A percentile compares a stretch with the other conserved stretches of the same genome.
Conservation (phyloP, 2,888 invertebrate species). For the Lepidochrysops patricia region DNA sequence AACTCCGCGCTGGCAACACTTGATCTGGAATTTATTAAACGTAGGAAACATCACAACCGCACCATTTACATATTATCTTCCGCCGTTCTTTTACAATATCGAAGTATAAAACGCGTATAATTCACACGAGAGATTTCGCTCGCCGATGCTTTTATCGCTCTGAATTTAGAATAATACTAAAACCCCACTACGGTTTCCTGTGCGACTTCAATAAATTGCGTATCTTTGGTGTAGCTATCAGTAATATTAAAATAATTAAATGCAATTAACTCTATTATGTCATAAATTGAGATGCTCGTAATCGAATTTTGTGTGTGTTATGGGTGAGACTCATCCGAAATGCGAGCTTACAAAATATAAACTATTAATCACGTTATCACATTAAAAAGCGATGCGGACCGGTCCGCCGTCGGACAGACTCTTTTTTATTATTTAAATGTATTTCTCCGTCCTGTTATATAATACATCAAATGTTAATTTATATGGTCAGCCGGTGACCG, state of each 20-base stretch:
- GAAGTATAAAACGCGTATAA: not conserved
- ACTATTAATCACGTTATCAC: conserved; percentile 53
- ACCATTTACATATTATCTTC: conserved; percentile 5
- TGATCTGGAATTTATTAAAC: conserved; percentile 14
- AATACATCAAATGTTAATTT: conserved; percentile 61
- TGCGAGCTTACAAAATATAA: conserved; percentile 50
- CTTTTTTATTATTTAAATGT: conserved; percentile 48
- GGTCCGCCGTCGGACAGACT: conserved; percentile 28
- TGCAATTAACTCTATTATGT: not conserved
- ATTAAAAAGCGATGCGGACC: conserved; percentile 52
- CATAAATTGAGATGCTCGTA: not conserved
- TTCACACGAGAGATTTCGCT: not conserved
- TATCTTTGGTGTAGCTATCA: not conserved
- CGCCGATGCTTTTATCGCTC: not conserved
- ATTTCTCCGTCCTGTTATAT: conserved; percentile 56
- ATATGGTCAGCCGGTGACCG: conserved; percentile 40
- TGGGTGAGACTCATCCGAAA: conserved; percentile 20
- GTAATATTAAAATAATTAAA: not conserved
- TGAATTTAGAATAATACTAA: not conserved
- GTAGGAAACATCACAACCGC: not conserved
- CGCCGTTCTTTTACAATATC: not conserved
- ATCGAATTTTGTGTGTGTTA: not conserved
- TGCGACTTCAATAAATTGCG: not conserved
- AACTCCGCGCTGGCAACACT: conserved; percentile 14
- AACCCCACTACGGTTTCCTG: not conserved